Base-by-base conservation (phyloP, 2,797 vertebrate genomes). In the Streptopelia turtur region DNA sequence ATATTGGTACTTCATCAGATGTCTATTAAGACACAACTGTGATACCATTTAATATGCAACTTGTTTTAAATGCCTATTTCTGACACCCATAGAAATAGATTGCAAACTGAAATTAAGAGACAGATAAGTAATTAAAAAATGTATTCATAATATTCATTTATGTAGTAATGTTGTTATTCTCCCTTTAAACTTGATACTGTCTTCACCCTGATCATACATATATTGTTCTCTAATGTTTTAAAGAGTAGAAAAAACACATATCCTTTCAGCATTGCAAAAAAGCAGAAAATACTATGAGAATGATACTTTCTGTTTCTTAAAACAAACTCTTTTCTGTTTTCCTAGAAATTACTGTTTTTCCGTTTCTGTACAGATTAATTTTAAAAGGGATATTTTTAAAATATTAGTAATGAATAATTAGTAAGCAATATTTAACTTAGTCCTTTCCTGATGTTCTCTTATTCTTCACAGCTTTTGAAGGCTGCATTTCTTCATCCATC, bases 131-230 rank as follows among this genome's bases (percentile, higher is more conserved):
- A 56, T 17, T 60, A 35, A 5, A 61, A 85, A 59, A 47, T 31
- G 0, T 35, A 56, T 52, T 74, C 0, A 45, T 57, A 49, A 84
- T 11, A 56, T 50, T 60, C 4, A 24, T 15, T 72, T 69, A 17
- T 39, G 12, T 4, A 27, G 28, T 53, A 65, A 53, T 33, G 17
- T 8, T 56, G 12, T 2, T 59, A 43, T 69, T 68, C 8, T 53
- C 10, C 22, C 28, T 49, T 60, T 31, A 61, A 65, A 3, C 30
- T 50, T 83, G 9, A 5, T 55, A 27, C 31, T 78, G 9, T 31
- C 18, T 37, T 80, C 2, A 1, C 9, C 13, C 9, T 52, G 4
- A 16, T 69, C 21, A 27, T 13, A 27, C 0, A 5, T 31, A 15
- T 4, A 5, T 71, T 88, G 66, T 88, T 66, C 41, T 83, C 72